Evolutionary conservation across 1,140 invertebrate genomes (phyloP).

Genomic region (Latrodectus geometricus): DNA sequence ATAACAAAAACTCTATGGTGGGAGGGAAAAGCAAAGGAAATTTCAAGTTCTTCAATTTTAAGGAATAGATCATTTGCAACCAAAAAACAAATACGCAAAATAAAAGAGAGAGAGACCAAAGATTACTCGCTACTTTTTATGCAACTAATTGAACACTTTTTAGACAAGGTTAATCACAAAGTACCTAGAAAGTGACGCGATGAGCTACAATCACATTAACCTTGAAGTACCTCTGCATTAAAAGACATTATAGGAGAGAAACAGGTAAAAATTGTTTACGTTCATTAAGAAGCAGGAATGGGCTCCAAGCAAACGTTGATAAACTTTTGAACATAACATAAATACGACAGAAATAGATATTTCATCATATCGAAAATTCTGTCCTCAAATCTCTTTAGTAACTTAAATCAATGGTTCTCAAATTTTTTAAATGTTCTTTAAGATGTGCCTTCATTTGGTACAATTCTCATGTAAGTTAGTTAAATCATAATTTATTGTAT

Average conservation of each 20-base stretch:
- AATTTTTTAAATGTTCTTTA: no score
- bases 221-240: neutral
- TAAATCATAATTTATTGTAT: no score
- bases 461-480: no score
- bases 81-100: neutral
- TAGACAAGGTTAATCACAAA: neutral
- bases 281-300: no score
- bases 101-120: neutral
- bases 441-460: no score
- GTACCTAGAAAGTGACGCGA: neutral
- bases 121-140: slow-evolving; percentile 16
- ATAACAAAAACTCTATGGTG: slow-evolving; percentile 3
- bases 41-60: slow-evolving; percentile 28
- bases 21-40: slow-evolving; percentile 33
- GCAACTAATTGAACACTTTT: neutral
- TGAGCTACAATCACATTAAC: slow-evolving; percentile 6
- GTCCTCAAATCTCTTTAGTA: no score
- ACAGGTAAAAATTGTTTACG: neutral
- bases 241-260: neutral
- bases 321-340: no score
- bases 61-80: slow-evolving; percentile 39
- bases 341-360: no score
- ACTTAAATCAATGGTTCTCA: no score
- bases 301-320: no score
- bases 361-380: no score